phyloP scores from a whole-genome alignment of 2,113 vertebrate genomes.

The Eolophus roseicapilla region DNA sequence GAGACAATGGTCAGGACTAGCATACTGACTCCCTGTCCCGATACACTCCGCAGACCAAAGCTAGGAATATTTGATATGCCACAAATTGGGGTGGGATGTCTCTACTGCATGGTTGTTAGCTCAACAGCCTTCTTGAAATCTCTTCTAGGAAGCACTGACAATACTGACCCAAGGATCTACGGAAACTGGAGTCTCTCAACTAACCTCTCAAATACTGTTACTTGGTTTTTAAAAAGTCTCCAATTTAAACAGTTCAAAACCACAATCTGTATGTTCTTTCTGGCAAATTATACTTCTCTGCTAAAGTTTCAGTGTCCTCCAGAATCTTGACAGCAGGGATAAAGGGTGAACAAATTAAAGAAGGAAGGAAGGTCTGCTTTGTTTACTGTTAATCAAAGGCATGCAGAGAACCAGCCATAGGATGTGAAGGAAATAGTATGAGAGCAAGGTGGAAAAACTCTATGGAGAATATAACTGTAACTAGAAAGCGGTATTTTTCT shows the following conservation, averaged over 20 bases:
- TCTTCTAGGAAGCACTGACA: background rate
- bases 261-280: background rate
- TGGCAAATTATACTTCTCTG: background rate
- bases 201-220: background rate
- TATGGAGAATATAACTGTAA: background rate
- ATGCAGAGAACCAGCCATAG: background rate
- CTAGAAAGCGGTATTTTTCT: background rate
- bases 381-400: background rate
- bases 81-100: background rate
- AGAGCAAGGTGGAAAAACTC: background rate
- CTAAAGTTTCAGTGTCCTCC: background rate
- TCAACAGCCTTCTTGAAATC: background rate
- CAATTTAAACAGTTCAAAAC: background rate
- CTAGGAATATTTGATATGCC: background rate
- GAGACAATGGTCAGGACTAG: background rate
- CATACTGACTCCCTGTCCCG: background rate
- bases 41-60: background rate
- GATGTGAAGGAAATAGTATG: accelerated
- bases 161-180: background rate
- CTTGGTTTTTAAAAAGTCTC: background rate
- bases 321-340: background rate
- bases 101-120: background rate
- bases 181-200: background rate
- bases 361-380: background rate
- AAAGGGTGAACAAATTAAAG: background rate